Conservation (phyloP, 2,797 vertebrate genomes). For the Dryobates pubescens region DNA sequence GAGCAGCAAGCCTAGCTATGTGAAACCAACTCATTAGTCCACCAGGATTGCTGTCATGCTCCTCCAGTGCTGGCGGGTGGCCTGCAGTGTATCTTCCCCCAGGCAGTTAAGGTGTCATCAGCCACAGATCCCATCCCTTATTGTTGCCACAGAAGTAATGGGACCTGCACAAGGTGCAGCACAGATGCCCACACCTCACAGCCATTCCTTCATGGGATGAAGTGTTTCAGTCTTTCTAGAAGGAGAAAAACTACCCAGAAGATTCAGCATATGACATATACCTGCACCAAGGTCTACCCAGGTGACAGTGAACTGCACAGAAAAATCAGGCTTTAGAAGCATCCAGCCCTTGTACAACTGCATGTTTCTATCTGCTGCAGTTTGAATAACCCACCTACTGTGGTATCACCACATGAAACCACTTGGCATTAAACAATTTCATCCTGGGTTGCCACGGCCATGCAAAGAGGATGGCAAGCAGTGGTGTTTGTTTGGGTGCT, state of each 20-base stretch:
- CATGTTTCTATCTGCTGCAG: accelerated
- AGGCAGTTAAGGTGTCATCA: not conserved
- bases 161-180: not conserved
- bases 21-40: not conserved
- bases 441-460: not conserved
- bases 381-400: not conserved
- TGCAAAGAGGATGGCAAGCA: not conserved
- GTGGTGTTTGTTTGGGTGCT: not conserved
- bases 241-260: not conserved
- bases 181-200: accelerated
- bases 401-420: not conserved
- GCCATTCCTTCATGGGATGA: not conserved
- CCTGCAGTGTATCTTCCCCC: not conserved
- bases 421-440: not conserved
- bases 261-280: not conserved
- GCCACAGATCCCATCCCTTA: not conserved
- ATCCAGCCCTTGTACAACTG: not conserved
- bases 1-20: not conserved
- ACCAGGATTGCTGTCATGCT: not conserved
- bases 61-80: not conserved
- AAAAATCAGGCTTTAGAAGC: not conserved
- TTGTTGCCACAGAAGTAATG: accelerated
- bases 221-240: not conserved
- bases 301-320: not conserved
- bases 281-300: not conserved